Evolutionary conservation across 1,140 invertebrate species (phyloP), one percentile per base, ranked within the genome.

Genomic region (Drosophila ironensis): DNA sequence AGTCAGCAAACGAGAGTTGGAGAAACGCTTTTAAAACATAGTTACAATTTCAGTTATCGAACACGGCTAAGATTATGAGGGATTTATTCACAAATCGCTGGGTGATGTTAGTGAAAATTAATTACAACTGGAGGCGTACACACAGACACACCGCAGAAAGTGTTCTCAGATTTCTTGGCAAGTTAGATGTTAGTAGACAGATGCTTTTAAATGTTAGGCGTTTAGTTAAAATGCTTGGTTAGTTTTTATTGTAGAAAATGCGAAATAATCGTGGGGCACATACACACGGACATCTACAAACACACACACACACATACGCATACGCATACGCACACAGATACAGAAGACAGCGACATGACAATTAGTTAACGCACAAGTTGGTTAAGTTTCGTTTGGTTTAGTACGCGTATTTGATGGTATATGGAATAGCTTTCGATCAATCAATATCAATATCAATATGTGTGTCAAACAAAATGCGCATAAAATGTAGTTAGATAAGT

Each of bases 401-500:
- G 52, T 57, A 50, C 41, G 53, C 64, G 59, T 72, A 48, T 56
- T 60, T 51, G 71, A 78, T 77, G 81, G 52, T 73, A 84, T 84
- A 84, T 84, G 74, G 53, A 56, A 86, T 84, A 78, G 75, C 75
- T 78, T 74, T 82, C 75, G 72, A 82, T 86, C 64, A 78, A 74
- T 69, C 64, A 84, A 78, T 84, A 75, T 45, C 28, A 56, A 46
- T 67, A 66, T 48, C 42, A 50, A 59, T 69, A 76, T 69, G 71
- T 74, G 76, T 78, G 53, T 84, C 56, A 73, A 77, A 78, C 61
- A 84, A 82, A 82, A 82, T 82, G 78, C 78, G 78, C 78, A 86
- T 74, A 72, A 73, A 50, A 70, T 72, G 70, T 72, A 87, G 59
- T 61, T 86, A 66, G 81, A 64, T 68, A 77, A 72, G 70, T 75